phyloP scores from a whole-genome alignment of 2,888 invertebrate genomes.

The Cheilosia soror region DNA sequence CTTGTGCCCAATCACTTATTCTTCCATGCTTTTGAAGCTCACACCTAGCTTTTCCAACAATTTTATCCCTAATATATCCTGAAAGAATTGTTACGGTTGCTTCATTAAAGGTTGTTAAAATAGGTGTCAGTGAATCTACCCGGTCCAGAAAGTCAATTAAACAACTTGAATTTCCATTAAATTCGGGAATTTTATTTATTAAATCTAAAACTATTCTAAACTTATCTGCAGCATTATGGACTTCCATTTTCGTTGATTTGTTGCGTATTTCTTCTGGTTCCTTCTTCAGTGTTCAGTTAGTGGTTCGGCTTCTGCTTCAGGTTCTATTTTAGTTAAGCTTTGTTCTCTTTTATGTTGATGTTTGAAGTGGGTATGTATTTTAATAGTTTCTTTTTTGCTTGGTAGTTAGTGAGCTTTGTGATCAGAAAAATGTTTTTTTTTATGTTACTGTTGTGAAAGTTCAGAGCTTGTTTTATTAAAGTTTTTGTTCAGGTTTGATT shows the following conservation, averaged over 20 bases:
- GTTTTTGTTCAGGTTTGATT: no score
- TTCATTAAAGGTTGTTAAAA: slow-evolving; percentile 17
- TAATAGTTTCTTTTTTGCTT: neutral
- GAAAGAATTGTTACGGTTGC: slow-evolving; percentile 2
- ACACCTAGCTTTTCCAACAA: slow-evolving; percentile 32
- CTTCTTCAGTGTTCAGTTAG: neutral
- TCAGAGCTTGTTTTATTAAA: no score
- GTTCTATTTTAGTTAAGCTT: neutral
- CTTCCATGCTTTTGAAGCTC: slow-evolving; percentile 30
- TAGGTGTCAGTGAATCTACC: slow-evolving; percentile 31
- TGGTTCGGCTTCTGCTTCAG: neutral
- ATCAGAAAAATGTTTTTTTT: no score
- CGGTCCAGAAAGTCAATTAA: slow-evolving; percentile 33
- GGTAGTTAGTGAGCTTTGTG: no score
- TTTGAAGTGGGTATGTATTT: neutral
- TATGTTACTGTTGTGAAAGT: no score
- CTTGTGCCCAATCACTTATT: slow-evolving; percentile 27
- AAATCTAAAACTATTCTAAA: slow-evolving; percentile 44
- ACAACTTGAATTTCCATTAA: slow-evolving; percentile 27
- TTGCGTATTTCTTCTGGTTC: neutral
- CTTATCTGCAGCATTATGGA: slow-evolving; percentile 4
- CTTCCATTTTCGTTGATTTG: slow-evolving; percentile 8
- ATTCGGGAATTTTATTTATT: slow-evolving; percentile 36
- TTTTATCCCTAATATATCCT: slow-evolving; percentile 45
- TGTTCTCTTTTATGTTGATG: no score